A percentile compares a stretch with the other conserved stretches of the same genome.
Evolutionary conservation across 2,797 vertebrate species (phyloP).

Genomic region (Coracias cyanogaster): DNA sequence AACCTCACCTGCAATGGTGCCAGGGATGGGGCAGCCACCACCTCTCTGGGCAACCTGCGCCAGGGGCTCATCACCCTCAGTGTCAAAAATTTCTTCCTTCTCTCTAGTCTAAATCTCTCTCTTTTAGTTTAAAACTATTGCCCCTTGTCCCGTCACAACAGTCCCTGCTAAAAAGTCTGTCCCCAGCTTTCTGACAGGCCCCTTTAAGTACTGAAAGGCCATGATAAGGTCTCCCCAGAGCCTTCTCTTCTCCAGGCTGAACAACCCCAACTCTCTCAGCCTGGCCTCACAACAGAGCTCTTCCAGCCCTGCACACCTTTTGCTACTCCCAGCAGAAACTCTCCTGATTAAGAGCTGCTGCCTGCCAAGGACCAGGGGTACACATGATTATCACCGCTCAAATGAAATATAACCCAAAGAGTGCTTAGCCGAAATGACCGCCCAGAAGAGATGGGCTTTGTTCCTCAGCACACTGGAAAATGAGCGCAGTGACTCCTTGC

Average conservation of each 20-base stretch:
- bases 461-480: background rate
- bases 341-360: background rate
- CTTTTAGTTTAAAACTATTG: too few species aligned
- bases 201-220: too few species aligned
- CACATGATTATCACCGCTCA: background rate
- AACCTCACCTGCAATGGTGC: too few species aligned
- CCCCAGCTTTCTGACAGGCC: too few species aligned
- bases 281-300: too few species aligned
- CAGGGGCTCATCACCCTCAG: background rate
- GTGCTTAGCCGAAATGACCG: background rate
- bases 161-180: too few species aligned
- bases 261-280: too few species aligned
- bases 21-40: background rate
- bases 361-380: background rate
- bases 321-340: background rate
- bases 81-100: background rate
- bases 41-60: background rate
- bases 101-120: background rate
- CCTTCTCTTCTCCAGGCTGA: too few species aligned
- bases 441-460: background rate
- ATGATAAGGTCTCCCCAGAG: too few species aligned
- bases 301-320: background rate
- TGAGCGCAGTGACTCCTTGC: background rate
- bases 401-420: background rate
- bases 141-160: too few species aligned